phyloP scores from a whole-genome alignment of 2,888 invertebrate species.

The Melinaea marsaeus region DNA sequence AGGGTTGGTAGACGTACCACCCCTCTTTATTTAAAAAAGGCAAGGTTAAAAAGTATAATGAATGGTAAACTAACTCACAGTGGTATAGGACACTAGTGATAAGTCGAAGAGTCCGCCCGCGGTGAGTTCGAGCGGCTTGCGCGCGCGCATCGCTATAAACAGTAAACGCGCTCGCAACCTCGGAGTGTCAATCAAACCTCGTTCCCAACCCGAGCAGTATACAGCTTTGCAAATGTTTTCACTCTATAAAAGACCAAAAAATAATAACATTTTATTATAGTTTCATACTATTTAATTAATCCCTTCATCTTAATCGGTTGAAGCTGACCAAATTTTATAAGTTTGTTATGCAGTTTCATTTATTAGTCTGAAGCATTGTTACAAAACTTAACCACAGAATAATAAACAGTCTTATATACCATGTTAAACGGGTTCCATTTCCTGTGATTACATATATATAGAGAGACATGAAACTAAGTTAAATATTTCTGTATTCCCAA shows the following conservation, averaged over 20 bases:
- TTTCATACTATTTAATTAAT: neutral
- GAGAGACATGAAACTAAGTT: neutral
- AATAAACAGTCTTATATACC: too few relatives aligned
- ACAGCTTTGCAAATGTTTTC: slow-evolving; percentile 33
- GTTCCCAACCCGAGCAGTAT: slow-evolving; percentile 35
- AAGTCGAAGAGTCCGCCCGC: slow-evolving; percentile 38
- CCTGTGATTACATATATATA: too few relatives aligned
- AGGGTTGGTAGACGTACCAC: too few relatives aligned
- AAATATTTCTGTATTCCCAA: neutral
- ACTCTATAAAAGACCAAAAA: slow-evolving; percentile 28
- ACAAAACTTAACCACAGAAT: too few relatives aligned
- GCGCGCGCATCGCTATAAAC: slow-evolving; percentile 30
- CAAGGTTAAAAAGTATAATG: too few relatives aligned
- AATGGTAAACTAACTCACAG: slow-evolving; percentile 22
- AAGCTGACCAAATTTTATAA: too few relatives aligned
- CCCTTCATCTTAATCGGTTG: neutral
- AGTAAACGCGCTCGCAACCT: slow-evolving; percentile 30
- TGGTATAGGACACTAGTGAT: slow-evolving; percentile 35
- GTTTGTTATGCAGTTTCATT: too few relatives aligned
- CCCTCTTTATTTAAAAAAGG: too few relatives aligned
- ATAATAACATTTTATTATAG: neutral
- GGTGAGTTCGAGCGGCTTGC: slow-evolving; percentile 32
- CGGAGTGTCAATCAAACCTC: slow-evolving; percentile 16
- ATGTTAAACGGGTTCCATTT: too few relatives aligned
- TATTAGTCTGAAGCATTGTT: too few relatives aligned